Conservation (phyloP, 2,113 vertebrate species). For the Carlito syrichta region DNA sequence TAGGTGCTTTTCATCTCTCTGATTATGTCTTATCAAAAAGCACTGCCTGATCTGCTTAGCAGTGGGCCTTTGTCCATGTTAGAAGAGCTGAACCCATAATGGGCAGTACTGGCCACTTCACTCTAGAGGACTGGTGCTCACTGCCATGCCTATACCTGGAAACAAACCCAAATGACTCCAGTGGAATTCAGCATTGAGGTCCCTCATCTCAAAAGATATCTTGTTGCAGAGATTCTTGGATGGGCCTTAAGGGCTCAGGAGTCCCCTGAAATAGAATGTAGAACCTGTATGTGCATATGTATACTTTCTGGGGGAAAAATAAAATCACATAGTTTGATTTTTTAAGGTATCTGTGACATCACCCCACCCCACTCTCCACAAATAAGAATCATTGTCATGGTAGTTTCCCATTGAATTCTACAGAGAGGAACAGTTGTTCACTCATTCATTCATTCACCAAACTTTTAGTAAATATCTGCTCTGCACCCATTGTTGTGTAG, state of each 20-base stretch:
- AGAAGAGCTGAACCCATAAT: background rate
- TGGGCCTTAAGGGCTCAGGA: background rate
- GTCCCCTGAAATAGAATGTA: background rate
- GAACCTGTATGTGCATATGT: background rate
- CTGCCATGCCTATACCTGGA: background rate
- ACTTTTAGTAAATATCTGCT: background rate
- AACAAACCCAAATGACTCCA: background rate
- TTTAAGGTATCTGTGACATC: background rate
- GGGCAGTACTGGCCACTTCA: fast-evolving
- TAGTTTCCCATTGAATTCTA: background rate
- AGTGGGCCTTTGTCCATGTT: background rate
- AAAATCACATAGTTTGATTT: background rate
- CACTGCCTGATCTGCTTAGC: background rate
- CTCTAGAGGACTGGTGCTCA: fast-evolving
- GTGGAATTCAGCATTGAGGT: fast-evolving
- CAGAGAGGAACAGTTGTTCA: background rate
- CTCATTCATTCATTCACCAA: background rate
- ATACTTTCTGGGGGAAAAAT: background rate
- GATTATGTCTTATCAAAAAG: background rate
- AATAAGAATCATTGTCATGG: background rate
- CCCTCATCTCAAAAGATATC: background rate
- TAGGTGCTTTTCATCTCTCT: background rate
- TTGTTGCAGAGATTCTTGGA: background rate
- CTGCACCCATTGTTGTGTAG: no score
- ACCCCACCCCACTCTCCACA: fast-evolving